Base-by-base conservation (phyloP, 1,140 invertebrate genomes). In the Chrysoperla carnea region DNA sequence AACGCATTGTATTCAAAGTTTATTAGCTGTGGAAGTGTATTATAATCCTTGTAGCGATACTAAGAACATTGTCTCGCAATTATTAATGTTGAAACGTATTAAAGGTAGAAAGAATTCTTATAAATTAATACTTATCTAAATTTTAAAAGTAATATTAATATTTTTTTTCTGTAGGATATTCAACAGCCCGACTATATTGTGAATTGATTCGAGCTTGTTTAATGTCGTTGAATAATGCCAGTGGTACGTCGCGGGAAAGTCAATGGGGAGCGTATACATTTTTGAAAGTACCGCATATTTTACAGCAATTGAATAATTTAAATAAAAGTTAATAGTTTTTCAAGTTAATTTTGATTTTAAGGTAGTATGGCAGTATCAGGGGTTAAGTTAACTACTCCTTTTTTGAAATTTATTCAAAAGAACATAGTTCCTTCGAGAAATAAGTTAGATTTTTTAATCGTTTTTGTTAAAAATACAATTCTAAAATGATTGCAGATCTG, bases 221-320 rank as follows among this genome's bases (percentile, higher is more conserved):
- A 35, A 78, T 94, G 47, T 87, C 84, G n/a, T 60, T 95, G 1
- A 76, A 85, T 51, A 81, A 88, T 59, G 77, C 76, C 1, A 76
- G 78, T 39, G 79, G 78, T 48, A 73, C 71, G 5, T 64, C 71
- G 11, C 68, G 72, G 41, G 86, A 91, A 51, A 77, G 88, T 2
- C 78, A 90, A 53, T 95, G 90, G 87, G 84, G 84, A 14, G 87
- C 88, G 13, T 93, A 94, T 56, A 87, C 82, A 8, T 93, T 93
- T 59, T 67, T 95, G 0, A 93, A 93, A 67, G 70, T 94, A 41
- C 85, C 85, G 4, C 72, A 81, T 52, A 76, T 86, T 42, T 67
- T 88, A 9, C 74, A 76, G 42, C 76, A 82, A 48, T 54, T 87
- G 8, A 72, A 81, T 43, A 63, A 63, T 5, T 58, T 68, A 40